phyloP scores from a whole-genome alignment of 1,140 invertebrate species.

The Drosophila virilis region DNA sequence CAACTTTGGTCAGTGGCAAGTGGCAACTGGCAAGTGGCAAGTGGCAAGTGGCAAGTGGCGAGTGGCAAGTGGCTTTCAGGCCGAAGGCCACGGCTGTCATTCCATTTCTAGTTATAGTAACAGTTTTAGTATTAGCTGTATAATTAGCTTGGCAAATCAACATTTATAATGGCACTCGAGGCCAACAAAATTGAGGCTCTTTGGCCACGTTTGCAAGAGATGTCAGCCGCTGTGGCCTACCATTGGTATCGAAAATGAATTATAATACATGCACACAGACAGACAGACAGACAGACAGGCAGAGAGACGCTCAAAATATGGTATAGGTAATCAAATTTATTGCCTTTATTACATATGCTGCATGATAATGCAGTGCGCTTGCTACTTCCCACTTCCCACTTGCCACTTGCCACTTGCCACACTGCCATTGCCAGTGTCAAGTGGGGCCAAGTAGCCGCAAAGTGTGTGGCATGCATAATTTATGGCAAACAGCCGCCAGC shows the following conservation, averaged over 20 bases:
- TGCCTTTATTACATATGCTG: conserved; percentile 49
- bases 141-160: conserved; percentile 34
- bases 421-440: conserved; percentile 27
- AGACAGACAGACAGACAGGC: neutral
- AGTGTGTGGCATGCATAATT: conserved; percentile 50
- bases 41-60: neutral
- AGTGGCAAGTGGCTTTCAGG: neutral
- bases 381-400: neutral
- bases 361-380: conserved; percentile 40
- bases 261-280: neutral
- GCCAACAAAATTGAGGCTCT: neutral
- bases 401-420: conserved; percentile 1
- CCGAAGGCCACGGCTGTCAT: neutral
- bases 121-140: conserved; percentile 16
- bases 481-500: conserved; percentile 27
- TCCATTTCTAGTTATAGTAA: conserved; percentile 15
- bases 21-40: neutral
- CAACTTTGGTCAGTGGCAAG: neutral
- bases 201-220: too few species aligned
- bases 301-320: conserved; percentile 31
- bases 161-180: neutral
- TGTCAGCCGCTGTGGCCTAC: neutral
- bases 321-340: conserved; percentile 58
- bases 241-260: neutral
- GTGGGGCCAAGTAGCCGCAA: conserved; percentile 34